Base-by-base conservation (phyloP, 2,797 vertebrate species). In the Cyclura pinguis region DNA sequence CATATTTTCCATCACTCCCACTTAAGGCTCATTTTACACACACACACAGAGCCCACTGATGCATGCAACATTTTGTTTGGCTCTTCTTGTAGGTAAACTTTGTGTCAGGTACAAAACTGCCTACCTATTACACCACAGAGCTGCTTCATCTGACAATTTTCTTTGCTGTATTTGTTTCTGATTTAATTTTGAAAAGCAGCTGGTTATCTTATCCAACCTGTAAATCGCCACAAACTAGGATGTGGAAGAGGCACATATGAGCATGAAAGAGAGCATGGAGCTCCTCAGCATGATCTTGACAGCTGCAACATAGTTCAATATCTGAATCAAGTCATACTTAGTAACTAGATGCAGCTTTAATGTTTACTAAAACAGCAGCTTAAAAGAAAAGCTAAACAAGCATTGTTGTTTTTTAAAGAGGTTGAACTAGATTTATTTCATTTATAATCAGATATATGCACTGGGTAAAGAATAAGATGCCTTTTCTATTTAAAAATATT, bases 351-450 rank as follows among this genome's bases (percentile, higher is more conserved):
- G 76, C 2, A 32, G 29, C 32, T 87, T 80, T 85, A 80, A 29
- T 57, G 35, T 80, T 73, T 38, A 3, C 73, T 35, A 42, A 29
- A 50, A 85, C 32, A 59, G 47, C 47, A 8, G 32, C 76, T 74
- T 67, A n/a, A 9, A 77, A 88, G 69, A 86, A 3, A 69, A 22
- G 16, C 67, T 78, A 84, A 80, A 78, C 14, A 95, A 85, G 4
- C 42, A 42, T 42, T 42, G 42, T 47, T 84, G 18, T 6, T 74
- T 67, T 92, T 85, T 91, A 57, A 12, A 62, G 10, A 1, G 2
- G 47, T 72, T n/a, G 0, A 2, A 50, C 69, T 47, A 52, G 62
- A 13, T 72, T 84, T 52, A 2, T 88, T 50, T 86, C 13, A 83
- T 87, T 42, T 32, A 50, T 74, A 59, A 92, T 84, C 13, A 1